Evolutionary conservation across 2,113 vertebrate genomes (phyloP), one percentile per base, ranked within the genome.

Genomic region (Python bivittatus): DNA sequence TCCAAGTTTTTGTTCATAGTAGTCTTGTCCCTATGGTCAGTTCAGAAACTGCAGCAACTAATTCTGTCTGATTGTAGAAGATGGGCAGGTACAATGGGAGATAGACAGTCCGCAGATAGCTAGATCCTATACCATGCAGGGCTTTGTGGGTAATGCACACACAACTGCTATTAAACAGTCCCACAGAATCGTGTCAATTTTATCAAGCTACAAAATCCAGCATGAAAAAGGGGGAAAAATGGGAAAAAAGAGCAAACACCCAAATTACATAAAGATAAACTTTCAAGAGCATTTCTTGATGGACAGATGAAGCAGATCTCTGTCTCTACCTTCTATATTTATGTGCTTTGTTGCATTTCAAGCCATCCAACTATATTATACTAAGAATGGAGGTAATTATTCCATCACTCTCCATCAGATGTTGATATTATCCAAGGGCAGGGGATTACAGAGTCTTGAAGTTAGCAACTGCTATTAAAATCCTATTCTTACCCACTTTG

Each of bases 371-470:
- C 5, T 86, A 91, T 92, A 60, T 94, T 95, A 95, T 0, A 1
- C 23, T 89, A 56, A 91, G 93, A 95, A 93, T 94, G 92, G 84
- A 87, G 79, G 84, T 91, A 94, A 96, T 97, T 94, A 86, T 42
- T 90, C 92, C 79, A 94, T 88, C 92, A 91, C 86, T 92, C 86
- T 93, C 89, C 48, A 68, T 94, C 61, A 85, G 60, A 88, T 85
- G 84, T 85, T n/a, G 29, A 94, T 95, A 92, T 86, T 94, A 44
- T 90, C 94, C 91, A 91, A 68, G 91, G 88, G 84, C 25, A 94
- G 88, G 88, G 91, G 90, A 95, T 93, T 91, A 56, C 64, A 91
- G 61, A 33, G 10, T 48, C 89, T 4, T 72, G 0, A 89, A 64
- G 93, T 94, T 95, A 92, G 93, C 0, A 1, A 84, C 6, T 90